These are phyloP conservation scores for Parnassius apollo DNA, from an alignment of 2,888 invertebrate species.

Conservation along the genomic window DNA sequence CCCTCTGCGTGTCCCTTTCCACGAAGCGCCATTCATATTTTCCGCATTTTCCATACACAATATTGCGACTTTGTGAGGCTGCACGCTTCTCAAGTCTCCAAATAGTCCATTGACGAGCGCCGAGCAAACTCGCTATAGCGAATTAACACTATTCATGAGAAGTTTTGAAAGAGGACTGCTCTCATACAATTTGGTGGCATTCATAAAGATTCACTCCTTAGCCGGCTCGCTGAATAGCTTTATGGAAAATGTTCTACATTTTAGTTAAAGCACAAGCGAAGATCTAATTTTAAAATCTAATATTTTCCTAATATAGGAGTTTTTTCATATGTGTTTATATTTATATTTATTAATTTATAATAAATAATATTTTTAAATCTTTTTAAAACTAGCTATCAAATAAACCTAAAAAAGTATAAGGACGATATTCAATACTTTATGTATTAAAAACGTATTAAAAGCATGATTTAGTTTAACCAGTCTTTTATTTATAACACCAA, in stretches of 20 bases:
- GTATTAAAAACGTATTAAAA: neutral
- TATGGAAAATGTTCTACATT: constrained; percentile 70
- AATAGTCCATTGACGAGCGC: constrained; percentile 78
- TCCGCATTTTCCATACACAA: constrained; percentile 77
- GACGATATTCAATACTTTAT: too few species aligned
- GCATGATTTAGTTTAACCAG: constrained; percentile 29
- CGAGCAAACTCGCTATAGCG: constrained; percentile 79
- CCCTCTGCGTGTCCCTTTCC: constrained; percentile 56
- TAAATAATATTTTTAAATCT: too few species aligned
- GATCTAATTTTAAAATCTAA: constrained; percentile 48
- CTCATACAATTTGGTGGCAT: constrained; percentile 81
- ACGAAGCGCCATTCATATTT: constrained; percentile 68
- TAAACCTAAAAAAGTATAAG: too few species aligned
- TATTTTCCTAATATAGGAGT: constrained; percentile 26
- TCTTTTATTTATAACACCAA: constrained; percentile 40
- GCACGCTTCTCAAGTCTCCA: constrained; percentile 70
- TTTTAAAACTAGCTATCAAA: too few species aligned
- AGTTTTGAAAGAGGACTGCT: constrained; percentile 80
- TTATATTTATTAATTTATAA: neutral
- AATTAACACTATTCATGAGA: constrained; percentile 80
- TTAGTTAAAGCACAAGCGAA: constrained; percentile 50
- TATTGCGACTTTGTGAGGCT: constrained; percentile 68
- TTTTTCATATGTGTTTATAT: constrained; percentile 19
- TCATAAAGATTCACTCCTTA: constrained; percentile 80
- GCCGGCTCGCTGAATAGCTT: constrained; percentile 71